Percentiles rank a stretch among this genome's conserved stretches.
phyloP scores from a whole-genome alignment of 2,113 vertebrate species.

The Tragelaphus scriptus region DNA sequence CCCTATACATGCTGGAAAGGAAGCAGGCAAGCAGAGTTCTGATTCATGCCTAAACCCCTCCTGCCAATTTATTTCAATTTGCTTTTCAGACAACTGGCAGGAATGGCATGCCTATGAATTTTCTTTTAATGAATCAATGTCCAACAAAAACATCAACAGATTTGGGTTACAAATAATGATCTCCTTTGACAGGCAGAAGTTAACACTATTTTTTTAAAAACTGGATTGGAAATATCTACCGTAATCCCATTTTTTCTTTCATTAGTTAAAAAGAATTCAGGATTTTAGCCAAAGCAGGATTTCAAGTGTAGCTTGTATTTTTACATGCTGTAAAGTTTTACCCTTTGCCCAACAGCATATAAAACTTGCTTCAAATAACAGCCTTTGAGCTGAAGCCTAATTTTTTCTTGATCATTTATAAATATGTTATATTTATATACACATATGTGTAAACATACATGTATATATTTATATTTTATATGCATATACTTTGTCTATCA shows the following conservation, averaged over 20 bases:
- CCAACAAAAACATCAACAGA: not conserved
- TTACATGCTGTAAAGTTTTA: not conserved
- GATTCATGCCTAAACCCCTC: not conserved
- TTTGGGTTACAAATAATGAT: not conserved
- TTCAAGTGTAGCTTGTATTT: not conserved
- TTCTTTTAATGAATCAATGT: constrained; percentile 42
- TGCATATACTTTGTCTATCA: not conserved
- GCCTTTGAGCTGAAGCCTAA: not conserved
- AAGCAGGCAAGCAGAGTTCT: not conserved
- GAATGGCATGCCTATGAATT: constrained; percentile 5
- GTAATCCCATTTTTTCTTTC: constrained; percentile 13
- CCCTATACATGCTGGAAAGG: not conserved
- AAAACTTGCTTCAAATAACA: not conserved
- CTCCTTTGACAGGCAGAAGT: constrained; percentile 4
- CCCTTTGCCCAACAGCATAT: not conserved
- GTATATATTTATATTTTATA: not conserved
- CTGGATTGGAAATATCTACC: not conserved
- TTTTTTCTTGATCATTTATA: not conserved
- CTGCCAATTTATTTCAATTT: not conserved
- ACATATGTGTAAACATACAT: not conserved
- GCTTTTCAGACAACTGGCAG: not conserved
- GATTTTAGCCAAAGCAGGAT: constrained; percentile 31
- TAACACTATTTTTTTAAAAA: not conserved
- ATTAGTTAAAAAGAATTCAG: not conserved
- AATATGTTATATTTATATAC: not conserved